Conservation (phyloP, 2,113 vertebrate species). For the human (Homo sapiens) region DNA sequence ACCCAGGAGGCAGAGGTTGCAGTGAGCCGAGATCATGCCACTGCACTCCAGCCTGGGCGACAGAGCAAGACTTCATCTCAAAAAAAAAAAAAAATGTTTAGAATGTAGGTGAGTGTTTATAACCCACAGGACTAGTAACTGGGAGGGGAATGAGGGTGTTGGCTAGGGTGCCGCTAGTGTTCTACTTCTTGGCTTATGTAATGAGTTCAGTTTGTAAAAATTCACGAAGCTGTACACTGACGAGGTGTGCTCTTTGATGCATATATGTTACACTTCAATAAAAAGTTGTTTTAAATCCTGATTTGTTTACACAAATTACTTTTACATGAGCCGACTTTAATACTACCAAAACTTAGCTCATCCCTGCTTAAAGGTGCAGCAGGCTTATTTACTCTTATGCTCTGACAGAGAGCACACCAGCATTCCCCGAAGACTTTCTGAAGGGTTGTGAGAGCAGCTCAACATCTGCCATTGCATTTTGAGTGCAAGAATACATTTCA, state of each 20-base stretch:
- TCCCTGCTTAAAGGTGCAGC: neutral
- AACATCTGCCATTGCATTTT: neutral
- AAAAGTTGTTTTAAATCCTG: neutral
- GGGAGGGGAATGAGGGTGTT: neutral
- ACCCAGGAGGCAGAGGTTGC: no score
- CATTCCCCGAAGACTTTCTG: neutral
- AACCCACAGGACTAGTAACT: neutral
- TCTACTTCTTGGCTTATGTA: neutral
- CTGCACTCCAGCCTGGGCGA: no score
- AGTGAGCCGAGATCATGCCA: no score
- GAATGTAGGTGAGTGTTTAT: neutral
- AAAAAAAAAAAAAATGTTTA: no score
- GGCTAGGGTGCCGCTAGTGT: neutral
- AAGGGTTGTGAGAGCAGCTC: neutral
- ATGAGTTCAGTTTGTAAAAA: neutral
- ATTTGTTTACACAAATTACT: slow-evolving; percentile 10
- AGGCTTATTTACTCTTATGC: neutral
- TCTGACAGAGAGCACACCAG: neutral
- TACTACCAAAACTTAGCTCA: neutral
- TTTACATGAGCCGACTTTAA: slow-evolving; percentile 4
- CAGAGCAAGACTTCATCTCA: no score
- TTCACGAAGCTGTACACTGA: neutral
- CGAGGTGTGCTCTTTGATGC: neutral
- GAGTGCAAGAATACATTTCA: neutral
- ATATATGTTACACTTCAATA: neutral